phyloP scores from a whole-genome alignment of 2,113 vertebrate species.

The Channa maculata region DNA sequence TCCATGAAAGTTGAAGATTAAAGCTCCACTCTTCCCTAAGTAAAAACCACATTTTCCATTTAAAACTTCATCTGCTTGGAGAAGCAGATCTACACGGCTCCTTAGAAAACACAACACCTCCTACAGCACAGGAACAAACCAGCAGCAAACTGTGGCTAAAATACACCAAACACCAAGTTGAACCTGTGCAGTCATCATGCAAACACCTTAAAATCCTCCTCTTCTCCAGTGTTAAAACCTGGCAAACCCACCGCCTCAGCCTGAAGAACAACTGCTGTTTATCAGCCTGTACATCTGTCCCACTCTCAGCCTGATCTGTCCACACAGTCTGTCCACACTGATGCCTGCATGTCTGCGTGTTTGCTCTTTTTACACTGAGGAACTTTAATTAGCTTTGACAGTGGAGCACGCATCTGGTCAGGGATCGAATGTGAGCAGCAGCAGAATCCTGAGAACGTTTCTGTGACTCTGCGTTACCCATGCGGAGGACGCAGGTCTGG shows the following conservation, averaged over 20 bases:
- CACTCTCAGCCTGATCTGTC: not conserved
- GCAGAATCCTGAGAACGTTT: not conserved
- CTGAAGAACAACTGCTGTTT: conserved; percentile 8
- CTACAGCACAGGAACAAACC: too few species aligned
- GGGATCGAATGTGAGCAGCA: not conserved
- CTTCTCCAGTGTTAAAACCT: conserved; percentile 1
- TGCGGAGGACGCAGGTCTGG: too few species aligned
- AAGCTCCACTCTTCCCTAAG: too few species aligned
- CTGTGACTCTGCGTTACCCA: too few species aligned
- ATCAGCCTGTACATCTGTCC: conserved; percentile 9
- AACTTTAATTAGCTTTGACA: not conserved
- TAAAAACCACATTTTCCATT: too few species aligned
- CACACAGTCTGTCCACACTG: not conserved
- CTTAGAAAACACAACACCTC: too few species aligned
- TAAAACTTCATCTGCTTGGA: too few species aligned
- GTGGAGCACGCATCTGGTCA: not conserved
- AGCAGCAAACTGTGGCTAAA: too few species aligned
- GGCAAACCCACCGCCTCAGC: conserved; percentile 1
- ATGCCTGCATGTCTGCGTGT: not conserved
- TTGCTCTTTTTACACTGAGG: too few species aligned
- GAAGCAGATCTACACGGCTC: too few species aligned
- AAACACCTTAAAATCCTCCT: not conserved
- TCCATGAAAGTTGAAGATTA: too few species aligned
- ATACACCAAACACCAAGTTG: too few species aligned
- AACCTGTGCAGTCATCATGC: not conserved